Conservation (phyloP, 2,113 vertebrate species). For the Cyanoliseus patagonus region DNA sequence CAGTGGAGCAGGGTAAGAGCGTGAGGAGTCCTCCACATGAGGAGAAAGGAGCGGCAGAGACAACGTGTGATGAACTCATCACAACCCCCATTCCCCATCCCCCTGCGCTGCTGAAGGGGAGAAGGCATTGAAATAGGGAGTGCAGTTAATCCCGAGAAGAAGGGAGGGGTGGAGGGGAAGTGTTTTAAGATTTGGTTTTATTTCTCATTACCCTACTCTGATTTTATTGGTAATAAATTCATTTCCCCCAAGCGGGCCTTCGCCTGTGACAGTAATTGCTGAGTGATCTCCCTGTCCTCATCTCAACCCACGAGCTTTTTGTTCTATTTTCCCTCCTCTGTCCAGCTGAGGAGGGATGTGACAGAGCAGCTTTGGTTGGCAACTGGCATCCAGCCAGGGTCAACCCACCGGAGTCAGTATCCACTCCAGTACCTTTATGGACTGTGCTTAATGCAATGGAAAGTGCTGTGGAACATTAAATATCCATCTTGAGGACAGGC, state of each 20-base stretch:
- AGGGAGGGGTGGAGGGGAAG: neutral
- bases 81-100: neutral
- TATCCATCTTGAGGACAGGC: neutral
- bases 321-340: neutral
- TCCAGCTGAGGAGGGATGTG: neutral
- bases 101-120: neutral
- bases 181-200: neutral
- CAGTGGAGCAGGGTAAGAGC: neutral
- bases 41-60: neutral
- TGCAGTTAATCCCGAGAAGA: neutral
- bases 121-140: neutral
- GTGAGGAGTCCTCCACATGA: neutral
- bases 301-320: neutral
- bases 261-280: neutral
- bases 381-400: neutral
- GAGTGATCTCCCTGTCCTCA: neutral
- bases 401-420: neutral
- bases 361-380: neutral
- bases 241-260: neutral
- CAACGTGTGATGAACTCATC: neutral
- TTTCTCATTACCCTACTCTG: neutral
- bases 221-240: neutral
- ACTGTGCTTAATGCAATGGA: neutral
- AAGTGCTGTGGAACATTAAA: neutral
- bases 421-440: neutral